Evolutionary conservation across 2,113 vertebrate species (phyloP), one percentile per base, ranked within the genome.

Genomic region (Platysternon megacephalum): DNA sequence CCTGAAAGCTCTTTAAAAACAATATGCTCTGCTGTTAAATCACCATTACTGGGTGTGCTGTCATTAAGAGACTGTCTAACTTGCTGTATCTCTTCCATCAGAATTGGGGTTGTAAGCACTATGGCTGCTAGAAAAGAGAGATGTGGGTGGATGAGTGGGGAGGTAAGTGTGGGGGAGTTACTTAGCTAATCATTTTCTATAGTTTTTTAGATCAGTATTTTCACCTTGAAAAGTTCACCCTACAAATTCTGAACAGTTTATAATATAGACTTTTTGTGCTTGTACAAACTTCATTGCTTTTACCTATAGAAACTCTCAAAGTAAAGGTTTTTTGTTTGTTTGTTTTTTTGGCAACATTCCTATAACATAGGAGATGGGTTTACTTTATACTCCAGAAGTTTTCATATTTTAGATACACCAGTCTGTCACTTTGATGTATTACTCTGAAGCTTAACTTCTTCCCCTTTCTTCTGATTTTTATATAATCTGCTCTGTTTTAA

Each of bases 211-310:
- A 94, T 83, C 39, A 88, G 65, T 86, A 82, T 94, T 88, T 97
- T 93, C 81, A 88, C 51, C 89, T 94, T 94, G 90, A 80, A 96
- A 93, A 96, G 93, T 97, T 95, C 90, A 88, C 35, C 11, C 12
- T 78, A 35, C n/a, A 46, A 93, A 91, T 84, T 56, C 39, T 95
- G 91, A 94, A 74, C 82, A 89, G 78, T 58, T 88, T 95, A 81
- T 96, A 95, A 95, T 86, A 84, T 5, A 94, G 28, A 3, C 84
- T 86, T 89, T 0, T 0, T 10, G 85, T 89, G 79, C 95, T 94
- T 78, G 88, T 1, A 58, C 42, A 0, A 95, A 93, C 86, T 91
- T 94, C 79, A 19, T 91, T 93, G 22, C 22, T 88, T 94, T 94
- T 95, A 80, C 21, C 19, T 87, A 84, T 9, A 78, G 81, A 93